Conservation (phyloP, 2,888 invertebrate genomes). For the Amblyjoppa fuscipennis region DNA sequence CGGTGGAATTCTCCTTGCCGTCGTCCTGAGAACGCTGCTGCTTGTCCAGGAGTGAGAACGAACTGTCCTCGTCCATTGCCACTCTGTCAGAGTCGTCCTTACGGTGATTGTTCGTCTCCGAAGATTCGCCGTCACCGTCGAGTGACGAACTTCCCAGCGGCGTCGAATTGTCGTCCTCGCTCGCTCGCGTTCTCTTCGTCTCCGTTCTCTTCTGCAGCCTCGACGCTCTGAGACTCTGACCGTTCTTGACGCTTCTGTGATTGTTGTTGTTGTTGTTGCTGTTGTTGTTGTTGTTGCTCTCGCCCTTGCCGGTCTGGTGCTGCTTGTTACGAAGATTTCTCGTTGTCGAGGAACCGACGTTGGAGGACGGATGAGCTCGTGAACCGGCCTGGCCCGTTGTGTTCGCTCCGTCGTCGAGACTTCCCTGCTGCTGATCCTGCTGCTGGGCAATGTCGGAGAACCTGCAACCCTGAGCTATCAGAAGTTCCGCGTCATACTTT, state of each 20-base stretch:
- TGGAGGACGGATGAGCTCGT: constrained; percentile 77
- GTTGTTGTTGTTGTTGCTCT: constrained; percentile 70
- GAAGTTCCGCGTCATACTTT: constrained; percentile 94
- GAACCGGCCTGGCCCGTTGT: constrained; percentile 64
- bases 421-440: constrained; percentile 76
- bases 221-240: constrained; percentile 82
- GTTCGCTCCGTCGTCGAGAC: constrained; percentile 74
- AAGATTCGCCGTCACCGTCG: constrained; percentile 70
- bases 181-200: constrained; percentile 77
- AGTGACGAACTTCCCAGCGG: constrained; percentile 66
- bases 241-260: constrained; percentile 74
- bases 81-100: constrained; percentile 81
- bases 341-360: constrained; percentile 72
- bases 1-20: constrained; percentile 68
- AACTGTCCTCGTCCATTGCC: constrained; percentile 74
- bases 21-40: constrained; percentile 74
- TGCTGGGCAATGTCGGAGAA: constrained; percentile 88
- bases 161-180: constrained; percentile 73
- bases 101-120: constrained; percentile 75
- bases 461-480: constrained; percentile 93
- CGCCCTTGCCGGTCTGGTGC: constrained; percentile 75
- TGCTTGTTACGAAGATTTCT: constrained; percentile 83
- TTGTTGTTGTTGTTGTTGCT: constrained; percentile 67
- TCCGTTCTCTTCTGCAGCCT: constrained; percentile 82
- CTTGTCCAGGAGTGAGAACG: constrained; percentile 77